phyloP scores from a whole-genome alignment of 2,888 invertebrate genomes.

The Ophraella communa region DNA sequence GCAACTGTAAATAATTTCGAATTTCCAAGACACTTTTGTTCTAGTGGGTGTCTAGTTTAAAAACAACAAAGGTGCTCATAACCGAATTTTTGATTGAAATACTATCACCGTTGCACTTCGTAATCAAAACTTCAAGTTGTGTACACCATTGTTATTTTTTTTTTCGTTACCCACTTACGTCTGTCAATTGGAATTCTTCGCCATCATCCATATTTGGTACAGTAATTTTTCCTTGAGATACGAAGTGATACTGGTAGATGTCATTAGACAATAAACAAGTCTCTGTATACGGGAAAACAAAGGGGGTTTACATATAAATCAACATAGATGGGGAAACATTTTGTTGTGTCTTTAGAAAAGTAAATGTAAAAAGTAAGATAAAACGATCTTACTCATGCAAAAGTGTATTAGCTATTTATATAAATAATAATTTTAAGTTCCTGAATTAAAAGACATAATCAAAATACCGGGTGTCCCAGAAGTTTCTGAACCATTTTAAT shows the following conservation, averaged over 20 bases:
- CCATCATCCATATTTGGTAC: constrained; percentile 96
- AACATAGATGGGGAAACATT: not conserved
- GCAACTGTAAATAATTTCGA: not conserved
- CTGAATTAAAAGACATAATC: too few species aligned
- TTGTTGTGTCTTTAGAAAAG: not conserved
- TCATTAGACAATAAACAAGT: constrained; percentile 83
- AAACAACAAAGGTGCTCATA: not conserved
- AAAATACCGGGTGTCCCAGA: too few species aligned
- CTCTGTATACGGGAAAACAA: constrained; percentile 62
- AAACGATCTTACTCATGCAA: too few species aligned
- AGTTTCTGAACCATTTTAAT: too few species aligned
- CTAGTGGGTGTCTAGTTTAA: constrained; percentile 21
- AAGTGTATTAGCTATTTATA: too few species aligned
- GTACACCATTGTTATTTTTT: constrained; percentile 47
- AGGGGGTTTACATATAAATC: constrained; percentile 2
- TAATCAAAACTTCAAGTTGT: not conserved
- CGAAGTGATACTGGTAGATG: constrained; percentile 93
- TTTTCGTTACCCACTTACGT: constrained; percentile 71
- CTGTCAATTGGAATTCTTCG: constrained; percentile 88
- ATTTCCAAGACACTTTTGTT: constrained; percentile 20
- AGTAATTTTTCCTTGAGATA: constrained; percentile 95
- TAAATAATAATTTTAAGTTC: too few species aligned
- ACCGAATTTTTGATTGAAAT: not conserved
- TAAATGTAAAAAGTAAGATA: too few species aligned
- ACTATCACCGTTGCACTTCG: not conserved